A percentile compares a stretch with the other conserved stretches of the same genome.
These are phyloP conservation scores for Acrocyrtus sp. DNA, from an alignment of 2,888 invertebrate species.

Conservation along the genomic window DNA sequence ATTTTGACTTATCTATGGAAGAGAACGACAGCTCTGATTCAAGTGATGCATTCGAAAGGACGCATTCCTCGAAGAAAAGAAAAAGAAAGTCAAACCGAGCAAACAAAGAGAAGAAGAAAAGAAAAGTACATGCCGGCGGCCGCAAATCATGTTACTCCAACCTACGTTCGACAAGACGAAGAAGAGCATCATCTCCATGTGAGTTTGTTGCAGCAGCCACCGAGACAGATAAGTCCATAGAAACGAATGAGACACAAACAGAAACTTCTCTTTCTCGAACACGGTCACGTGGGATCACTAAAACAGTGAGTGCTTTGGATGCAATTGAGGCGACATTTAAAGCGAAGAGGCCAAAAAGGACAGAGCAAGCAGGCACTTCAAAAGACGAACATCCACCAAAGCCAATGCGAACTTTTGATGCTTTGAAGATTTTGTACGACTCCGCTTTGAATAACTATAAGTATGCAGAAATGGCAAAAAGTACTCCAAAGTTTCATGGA, in stretches of 20 bases:
- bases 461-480: conserved; percentile 41
- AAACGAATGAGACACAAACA: too few species aligned
- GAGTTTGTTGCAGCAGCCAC: conserved; percentile 37
- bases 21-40: too few species aligned
- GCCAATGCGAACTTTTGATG: conserved; percentile 57
- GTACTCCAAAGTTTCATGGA: conserved; percentile 53
- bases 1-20: too few species aligned
- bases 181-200: conserved; percentile 52
- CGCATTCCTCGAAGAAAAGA: not conserved
- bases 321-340: too few species aligned
- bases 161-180: conserved; percentile 15
- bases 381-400: too few species aligned
- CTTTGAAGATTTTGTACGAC: conserved; percentile 60
- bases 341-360: too few species aligned
- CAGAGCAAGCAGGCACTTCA: not conserved
- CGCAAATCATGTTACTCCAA: too few species aligned
- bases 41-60: not conserved
- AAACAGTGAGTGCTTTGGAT: too few species aligned
- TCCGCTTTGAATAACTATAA: conserved; percentile 58
- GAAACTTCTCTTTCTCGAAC: too few species aligned
- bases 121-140: not conserved
- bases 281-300: too few species aligned
- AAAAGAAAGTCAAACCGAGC: conserved; percentile 21
- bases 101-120: conserved; percentile 42
- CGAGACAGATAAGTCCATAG: too few species aligned